Evolutionary conservation across 2,113 vertebrate genomes (phyloP).

Genomic region (Spilogale gracilis): DNA sequence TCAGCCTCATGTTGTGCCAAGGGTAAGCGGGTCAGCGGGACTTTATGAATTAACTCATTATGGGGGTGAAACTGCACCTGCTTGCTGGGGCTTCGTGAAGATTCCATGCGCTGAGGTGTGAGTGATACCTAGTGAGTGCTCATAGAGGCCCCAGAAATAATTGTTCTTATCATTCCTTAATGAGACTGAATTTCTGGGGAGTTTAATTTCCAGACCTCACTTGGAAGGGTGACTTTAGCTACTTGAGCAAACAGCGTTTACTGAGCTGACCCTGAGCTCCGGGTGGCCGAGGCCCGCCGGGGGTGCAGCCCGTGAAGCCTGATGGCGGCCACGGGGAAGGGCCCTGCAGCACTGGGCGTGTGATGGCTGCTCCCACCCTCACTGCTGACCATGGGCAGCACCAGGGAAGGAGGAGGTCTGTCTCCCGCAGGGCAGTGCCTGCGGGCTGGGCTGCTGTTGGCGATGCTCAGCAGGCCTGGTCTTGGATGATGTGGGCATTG

Average conservation of each 20-base stretch:
- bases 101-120: not conserved
- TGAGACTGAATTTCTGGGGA: not conserved
- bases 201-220: not conserved
- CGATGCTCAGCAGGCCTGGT: not conserved
- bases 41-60: accelerated
- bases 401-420: not conserved
- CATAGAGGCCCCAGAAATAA: not conserved
- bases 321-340: accelerated
- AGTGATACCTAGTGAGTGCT: too few relatives aligned
- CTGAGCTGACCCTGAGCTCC: not conserved
- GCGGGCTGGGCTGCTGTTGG: not conserved
- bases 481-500: accelerated
- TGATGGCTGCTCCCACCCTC: not conserved
- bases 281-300: too few relatives aligned
- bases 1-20: accelerated
- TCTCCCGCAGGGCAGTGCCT: too few relatives aligned
- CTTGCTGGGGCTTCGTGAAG: not conserved
- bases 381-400: not conserved
- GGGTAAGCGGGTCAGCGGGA: accelerated
- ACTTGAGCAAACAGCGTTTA: not conserved
- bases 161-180: not conserved
- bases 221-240: not conserved
- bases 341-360: not conserved
- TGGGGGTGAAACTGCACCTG: not conserved
- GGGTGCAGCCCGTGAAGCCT: not conserved